These are phyloP conservation scores for Okamejei kenojei DNA, from an alignment of 2,797 vertebrate species.

Conservation along the genomic window DNA sequence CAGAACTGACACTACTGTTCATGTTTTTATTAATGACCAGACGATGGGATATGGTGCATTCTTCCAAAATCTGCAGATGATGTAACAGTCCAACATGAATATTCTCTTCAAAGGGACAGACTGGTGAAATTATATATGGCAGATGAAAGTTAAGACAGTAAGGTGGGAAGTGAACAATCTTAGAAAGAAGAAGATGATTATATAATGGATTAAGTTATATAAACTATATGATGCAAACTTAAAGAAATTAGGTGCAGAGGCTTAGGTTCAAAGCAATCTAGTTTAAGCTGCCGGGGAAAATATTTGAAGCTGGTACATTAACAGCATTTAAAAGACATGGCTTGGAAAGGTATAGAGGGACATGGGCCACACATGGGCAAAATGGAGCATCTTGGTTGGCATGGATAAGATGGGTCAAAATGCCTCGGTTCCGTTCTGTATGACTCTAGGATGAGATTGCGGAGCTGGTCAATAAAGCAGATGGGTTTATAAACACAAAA, in stretches of 20 bases:
- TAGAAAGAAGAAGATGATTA: not conserved
- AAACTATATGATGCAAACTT: not conserved
- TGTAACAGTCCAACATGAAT: not conserved
- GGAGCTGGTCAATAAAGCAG: not conserved
- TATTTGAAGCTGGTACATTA: not conserved
- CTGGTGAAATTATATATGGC: not conserved
- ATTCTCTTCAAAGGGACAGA: not conserved
- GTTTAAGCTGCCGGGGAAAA: not conserved
- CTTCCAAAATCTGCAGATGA: not conserved
- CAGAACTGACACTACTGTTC: not conserved
- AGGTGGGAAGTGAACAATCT: not conserved
- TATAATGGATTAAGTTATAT: not conserved
- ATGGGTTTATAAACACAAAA: not conserved
- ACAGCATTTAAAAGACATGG: too few species aligned
- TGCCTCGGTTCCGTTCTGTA: too few species aligned
- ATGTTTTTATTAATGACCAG: not conserved
- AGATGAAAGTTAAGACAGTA: not conserved
- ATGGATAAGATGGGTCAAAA: too few species aligned
- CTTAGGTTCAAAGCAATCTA: too few species aligned
- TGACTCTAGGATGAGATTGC: too few species aligned
- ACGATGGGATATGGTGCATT: not conserved
- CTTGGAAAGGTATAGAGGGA: too few species aligned
- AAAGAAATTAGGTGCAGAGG: too few species aligned
- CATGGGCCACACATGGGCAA: too few species aligned
- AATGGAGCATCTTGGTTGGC: too few species aligned